phyloP scores from a whole-genome alignment of 2,113 vertebrate species.

The Cisticola juncidis region DNA sequence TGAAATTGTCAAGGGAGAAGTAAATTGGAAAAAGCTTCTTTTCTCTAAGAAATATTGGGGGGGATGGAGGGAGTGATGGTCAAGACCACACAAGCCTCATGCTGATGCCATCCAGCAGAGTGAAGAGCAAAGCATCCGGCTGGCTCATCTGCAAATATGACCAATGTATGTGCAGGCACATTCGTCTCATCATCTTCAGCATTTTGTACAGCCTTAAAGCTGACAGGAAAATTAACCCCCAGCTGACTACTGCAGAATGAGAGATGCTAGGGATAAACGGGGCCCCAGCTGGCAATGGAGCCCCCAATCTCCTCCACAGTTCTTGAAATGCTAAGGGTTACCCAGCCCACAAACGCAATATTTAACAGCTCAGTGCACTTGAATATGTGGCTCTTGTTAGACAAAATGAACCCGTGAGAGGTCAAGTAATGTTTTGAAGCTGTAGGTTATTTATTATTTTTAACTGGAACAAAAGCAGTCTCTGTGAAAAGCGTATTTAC shows the following conservation, averaged over 20 bases:
- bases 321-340: not conserved
- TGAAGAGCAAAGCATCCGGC: not conserved
- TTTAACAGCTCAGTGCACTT: slow-evolving; percentile 14
- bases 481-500: not conserved
- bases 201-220: not conserved
- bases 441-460: not conserved
- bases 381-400: not conserved
- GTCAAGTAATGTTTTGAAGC: not conserved
- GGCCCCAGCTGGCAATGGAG: not conserved
- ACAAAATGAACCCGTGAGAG: not conserved
- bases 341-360: not conserved
- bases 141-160: not conserved
- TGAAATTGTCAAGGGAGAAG: slow-evolving; percentile 6
- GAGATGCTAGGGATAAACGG: not conserved
- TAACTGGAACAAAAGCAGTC: not conserved
- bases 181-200: not conserved
- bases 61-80: not conserved
- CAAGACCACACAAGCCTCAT: not conserved
- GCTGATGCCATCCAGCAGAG: slow-evolving; percentile 23
- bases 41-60: not conserved
- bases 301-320: not conserved
- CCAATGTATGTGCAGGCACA: slow-evolving; percentile 31
- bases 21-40: slow-evolving; percentile 27
- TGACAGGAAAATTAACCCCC: slow-evolving; percentile 31
- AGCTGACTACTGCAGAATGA: not conserved